phyloP scores from a whole-genome alignment of 2,888 invertebrate genomes.

The Argyresthia goedartella region DNA sequence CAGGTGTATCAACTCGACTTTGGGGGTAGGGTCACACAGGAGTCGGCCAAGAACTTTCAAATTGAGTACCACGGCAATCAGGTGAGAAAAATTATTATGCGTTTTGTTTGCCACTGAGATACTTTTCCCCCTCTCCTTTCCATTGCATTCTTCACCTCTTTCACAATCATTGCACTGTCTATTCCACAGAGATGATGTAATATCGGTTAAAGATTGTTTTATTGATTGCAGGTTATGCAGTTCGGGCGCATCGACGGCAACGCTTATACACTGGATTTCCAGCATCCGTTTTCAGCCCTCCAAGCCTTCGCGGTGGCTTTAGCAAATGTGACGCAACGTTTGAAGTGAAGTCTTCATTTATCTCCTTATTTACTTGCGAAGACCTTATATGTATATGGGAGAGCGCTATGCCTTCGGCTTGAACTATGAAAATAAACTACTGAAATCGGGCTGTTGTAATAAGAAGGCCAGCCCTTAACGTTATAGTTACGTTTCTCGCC shows the following conservation, averaged over 20 bases:
- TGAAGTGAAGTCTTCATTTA: slow-evolving; percentile 73
- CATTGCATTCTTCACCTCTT: no score
- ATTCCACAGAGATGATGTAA: no score
- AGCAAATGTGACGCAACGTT: slow-evolving; percentile 94
- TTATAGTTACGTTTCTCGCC: no score
- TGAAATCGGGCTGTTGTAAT: no score
- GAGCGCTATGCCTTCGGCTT: no score
- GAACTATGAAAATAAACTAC: no score
- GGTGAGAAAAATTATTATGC: slow-evolving; percentile 59
- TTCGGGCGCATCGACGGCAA: slow-evolving; percentile 99
- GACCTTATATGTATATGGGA: no score
- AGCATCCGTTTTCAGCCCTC: slow-evolving; percentile 97
- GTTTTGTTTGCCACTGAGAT: no score
- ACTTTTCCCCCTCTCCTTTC: not conserved
- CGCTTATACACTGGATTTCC: slow-evolving; percentile 98
- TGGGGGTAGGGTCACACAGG: slow-evolving; percentile 98
- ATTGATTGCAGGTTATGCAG: slow-evolving; percentile 90
- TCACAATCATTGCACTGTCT: not conserved
- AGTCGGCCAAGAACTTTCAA: slow-evolving; percentile 99
- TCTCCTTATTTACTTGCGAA: no score
- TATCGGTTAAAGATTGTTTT: no score
- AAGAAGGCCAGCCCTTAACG: no score
- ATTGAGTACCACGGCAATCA: slow-evolving; percentile 97
- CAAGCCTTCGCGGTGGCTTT: slow-evolving; percentile 99
- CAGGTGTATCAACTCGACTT: slow-evolving; percentile 99